Percentiles rank a stretch among this genome's conserved stretches.
Evolutionary conservation across 2,113 vertebrate species (phyloP).

Genomic region (Psettodes erumei): DNA sequence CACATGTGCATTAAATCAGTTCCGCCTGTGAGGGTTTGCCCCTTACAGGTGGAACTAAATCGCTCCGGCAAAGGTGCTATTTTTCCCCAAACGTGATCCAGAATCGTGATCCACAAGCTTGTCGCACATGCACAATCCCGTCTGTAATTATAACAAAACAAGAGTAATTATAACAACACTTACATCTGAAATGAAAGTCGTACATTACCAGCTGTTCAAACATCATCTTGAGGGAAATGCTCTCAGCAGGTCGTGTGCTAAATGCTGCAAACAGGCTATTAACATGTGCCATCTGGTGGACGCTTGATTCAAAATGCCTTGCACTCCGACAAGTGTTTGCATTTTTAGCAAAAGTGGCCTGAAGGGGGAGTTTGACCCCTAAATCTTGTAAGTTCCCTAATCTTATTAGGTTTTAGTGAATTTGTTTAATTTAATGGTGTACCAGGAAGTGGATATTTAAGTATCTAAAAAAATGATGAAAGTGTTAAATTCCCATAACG

Average conservation of each 20-base stretch:
- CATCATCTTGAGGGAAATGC: neutral
- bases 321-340: neutral
- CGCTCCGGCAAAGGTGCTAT: no score
- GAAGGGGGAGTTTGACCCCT: neutral
- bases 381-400: neutral
- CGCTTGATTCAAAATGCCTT: neutral
- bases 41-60: no score
- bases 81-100: neutral
- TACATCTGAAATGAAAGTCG: neutral
- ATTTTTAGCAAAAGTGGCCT: neutral
- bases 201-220: neutral
- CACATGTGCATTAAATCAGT: constrained; percentile 9
- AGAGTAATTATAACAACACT: neutral
- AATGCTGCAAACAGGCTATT: neutral
- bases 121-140: neutral
- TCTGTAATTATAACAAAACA: constrained; percentile 11
- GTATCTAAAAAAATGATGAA: neutral
- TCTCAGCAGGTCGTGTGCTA: neutral
- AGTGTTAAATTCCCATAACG: neutral
- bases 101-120: neutral
- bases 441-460: neutral
- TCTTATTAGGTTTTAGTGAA: neutral
- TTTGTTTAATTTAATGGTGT: neutral
- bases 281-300: constrained; percentile 63
- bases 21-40: neutral